Conservation (phyloP, 2,888 invertebrate genomes). For the Mesodorylaimus sp. region DNA sequence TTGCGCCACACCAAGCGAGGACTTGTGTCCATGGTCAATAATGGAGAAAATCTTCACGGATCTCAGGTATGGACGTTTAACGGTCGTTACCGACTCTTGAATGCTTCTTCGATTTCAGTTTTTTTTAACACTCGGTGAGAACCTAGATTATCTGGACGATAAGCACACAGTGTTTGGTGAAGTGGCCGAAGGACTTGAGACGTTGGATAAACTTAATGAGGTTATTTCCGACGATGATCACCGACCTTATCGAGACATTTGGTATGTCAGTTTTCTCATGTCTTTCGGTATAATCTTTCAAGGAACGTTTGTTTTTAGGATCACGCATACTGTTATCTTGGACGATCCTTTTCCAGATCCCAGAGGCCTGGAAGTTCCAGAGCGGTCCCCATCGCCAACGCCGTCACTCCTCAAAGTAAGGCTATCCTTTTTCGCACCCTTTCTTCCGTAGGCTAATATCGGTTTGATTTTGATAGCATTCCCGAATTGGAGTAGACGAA, state of each 20-base stretch:
- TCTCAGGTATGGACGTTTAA: conserved; percentile 27
- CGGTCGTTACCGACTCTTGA: too few species aligned
- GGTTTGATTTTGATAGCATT: conserved; percentile 7
- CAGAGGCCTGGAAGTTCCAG: conserved; percentile 52
- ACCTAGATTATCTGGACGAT: conserved; percentile 68
- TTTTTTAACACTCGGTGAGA: conserved; percentile 71
- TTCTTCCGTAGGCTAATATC: not conserved
- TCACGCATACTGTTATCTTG: conserved; percentile 83
- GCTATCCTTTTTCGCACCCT: conserved; percentile 1
- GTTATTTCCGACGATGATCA: conserved; percentile 72
- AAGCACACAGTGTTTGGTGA: conserved; percentile 9
- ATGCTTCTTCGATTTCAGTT: conserved; percentile 61
- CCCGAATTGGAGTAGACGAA: conserved; percentile 67
- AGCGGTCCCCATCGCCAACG: conserved; percentile 70
- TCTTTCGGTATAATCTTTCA: not conserved
- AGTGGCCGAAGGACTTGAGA: conserved; percentile 62
- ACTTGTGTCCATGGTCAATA: conserved; percentile 78
- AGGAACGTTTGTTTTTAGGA: conserved; percentile 38
- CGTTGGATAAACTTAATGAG: conserved; percentile 73
- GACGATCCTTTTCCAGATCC: conserved; percentile 92
- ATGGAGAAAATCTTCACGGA: conserved; percentile 59
- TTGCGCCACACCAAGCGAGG: conserved; percentile 73
- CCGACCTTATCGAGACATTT: conserved; percentile 69
- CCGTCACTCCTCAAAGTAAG: conserved; percentile 48
- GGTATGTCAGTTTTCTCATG: conserved; percentile 29